Evolutionary conservation across 2,113 vertebrate species (phyloP).

Genomic region (Collichthys lucidus): DNA sequence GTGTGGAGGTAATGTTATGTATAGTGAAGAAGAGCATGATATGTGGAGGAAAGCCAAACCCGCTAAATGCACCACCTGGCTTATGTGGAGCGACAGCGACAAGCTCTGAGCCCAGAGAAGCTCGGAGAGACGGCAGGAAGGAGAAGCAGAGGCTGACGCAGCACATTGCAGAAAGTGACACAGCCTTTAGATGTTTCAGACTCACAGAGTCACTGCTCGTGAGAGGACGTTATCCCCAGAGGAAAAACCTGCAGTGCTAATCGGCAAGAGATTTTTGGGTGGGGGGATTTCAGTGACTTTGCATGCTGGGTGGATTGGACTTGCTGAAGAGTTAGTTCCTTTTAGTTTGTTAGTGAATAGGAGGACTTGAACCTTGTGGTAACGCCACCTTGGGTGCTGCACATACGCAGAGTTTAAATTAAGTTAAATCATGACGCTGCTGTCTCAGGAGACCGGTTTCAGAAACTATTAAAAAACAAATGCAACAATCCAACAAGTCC

Average conservation of each 20-base stretch:
- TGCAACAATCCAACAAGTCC: no score
- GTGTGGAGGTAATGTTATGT: constrained; percentile 21
- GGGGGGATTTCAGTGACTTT: background rate
- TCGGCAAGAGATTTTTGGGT: no score
- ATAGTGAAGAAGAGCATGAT: constrained; percentile 18
- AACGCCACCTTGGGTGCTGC: background rate
- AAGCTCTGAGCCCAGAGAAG: background rate
- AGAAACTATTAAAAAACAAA: background rate
- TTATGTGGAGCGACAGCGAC: background rate
- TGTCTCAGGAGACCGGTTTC: background rate
- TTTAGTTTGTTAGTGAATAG: background rate
- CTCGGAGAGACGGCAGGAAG: constrained; percentile 10
- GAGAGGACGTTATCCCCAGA: background rate
- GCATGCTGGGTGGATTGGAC: background rate
- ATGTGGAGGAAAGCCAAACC: constrained; percentile 28
- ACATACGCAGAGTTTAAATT: background rate
- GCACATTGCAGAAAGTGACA: background rate
- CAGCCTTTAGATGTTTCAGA: background rate
- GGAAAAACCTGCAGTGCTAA: constrained; percentile 1
- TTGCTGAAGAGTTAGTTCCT: background rate
- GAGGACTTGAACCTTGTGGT: background rate
- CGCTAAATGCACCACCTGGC: constrained; percentile 10
- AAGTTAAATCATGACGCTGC: background rate
- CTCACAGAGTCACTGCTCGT: background rate
- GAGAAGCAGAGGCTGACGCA: constrained; percentile 18